Evolutionary conservation across 2,797 vertebrate genomes (phyloP).

Genomic region (Scolopax bukidnonensis): DNA sequence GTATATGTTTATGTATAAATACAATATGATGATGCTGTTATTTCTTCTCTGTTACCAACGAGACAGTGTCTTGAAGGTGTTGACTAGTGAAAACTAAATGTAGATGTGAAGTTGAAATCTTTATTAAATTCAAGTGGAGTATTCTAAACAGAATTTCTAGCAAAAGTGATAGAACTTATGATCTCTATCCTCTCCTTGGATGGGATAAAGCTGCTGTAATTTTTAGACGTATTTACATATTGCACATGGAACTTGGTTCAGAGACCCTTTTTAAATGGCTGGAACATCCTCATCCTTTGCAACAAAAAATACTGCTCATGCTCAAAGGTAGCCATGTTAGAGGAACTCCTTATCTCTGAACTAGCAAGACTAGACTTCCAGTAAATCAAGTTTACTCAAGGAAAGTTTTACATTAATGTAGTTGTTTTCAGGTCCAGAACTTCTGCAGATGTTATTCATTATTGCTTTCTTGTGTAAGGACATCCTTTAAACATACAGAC

Average conservation of each 20-base stretch:
- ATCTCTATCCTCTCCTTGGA: not conserved
- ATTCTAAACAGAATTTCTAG: not conserved
- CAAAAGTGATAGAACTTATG: not conserved
- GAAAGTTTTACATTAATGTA: not conserved
- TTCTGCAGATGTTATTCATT: not conserved
- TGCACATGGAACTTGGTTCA: not conserved
- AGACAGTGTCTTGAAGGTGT: not conserved
- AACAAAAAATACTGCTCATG: not conserved
- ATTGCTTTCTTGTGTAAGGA: not conserved
- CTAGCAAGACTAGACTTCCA: not conserved
- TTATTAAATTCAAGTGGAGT: not conserved
- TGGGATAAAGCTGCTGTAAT: not conserved
- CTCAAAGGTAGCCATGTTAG: not conserved
- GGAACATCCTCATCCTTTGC: not conserved
- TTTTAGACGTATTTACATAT: not conserved
- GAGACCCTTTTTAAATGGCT: not conserved
- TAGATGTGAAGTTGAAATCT: not conserved
- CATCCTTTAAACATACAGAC: not conserved
- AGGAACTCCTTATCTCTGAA: not conserved
- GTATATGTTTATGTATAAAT: not conserved
- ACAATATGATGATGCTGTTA: not conserved
- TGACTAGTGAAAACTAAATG: not conserved
- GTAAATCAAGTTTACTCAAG: not conserved
- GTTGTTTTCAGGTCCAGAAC: not conserved
- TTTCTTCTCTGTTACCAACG: not conserved